A percentile compares a stretch with the other conserved stretches of the same genome.
Conservation (phyloP, 2,113 vertebrate species). For the Perca fluviatilis region DNA sequence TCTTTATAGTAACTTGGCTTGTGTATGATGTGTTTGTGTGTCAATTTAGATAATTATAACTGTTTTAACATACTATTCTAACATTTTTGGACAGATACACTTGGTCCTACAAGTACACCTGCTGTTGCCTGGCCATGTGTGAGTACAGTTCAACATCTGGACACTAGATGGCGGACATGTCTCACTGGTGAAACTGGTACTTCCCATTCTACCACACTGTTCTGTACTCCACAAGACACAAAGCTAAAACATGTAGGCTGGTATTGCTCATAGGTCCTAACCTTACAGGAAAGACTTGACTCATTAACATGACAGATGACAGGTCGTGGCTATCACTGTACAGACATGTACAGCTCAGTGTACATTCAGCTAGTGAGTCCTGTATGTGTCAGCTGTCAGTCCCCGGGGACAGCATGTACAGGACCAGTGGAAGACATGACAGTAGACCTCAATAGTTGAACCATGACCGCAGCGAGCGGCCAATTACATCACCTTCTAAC, state of each 20-base stretch:
- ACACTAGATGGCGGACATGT: constrained; percentile 75
- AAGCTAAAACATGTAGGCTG: neutral
- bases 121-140: neutral
- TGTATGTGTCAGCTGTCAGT: constrained; percentile 38
- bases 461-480: constrained; percentile 77
- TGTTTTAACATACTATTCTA: neutral
- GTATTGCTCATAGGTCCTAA: neutral
- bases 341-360: constrained; percentile 18
- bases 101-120: neutral
- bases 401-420: constrained; percentile 27
- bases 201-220: neutral
- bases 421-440: constrained; percentile 53
- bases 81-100: constrained; percentile 2
- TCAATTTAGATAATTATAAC: neutral
- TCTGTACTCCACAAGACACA: neutral
- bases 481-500: constrained; percentile 84
- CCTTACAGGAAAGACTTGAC: constrained; percentile 1
- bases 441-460: constrained; percentile 74
- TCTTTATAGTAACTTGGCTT: neutral
- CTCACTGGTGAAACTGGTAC: constrained; percentile 33
- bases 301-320: constrained; percentile 1
- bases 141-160: constrained; percentile 27
- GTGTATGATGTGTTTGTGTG: neutral
- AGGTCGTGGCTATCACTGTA: constrained; percentile 3
- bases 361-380: neutral